These are phyloP conservation scores for Peromyscus nudipes DNA, from an alignment of 2,797 vertebrate genomes.

Conservation along the genomic window DNA sequence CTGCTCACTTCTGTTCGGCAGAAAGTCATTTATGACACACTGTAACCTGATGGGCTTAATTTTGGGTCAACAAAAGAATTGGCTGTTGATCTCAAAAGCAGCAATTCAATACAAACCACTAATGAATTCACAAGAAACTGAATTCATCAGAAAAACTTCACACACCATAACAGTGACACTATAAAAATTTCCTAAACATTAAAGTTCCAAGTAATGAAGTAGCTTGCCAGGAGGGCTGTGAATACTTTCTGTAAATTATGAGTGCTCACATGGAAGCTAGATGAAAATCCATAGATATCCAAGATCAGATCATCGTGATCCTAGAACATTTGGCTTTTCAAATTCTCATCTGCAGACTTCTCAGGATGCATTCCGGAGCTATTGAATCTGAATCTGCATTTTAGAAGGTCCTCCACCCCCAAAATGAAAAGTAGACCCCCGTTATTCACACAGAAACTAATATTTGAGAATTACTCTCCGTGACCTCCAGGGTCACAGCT, in stretches of 20 bases:
- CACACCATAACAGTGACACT: neutral
- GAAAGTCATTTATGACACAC: neutral
- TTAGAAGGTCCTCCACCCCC: neutral
- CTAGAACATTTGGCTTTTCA: neutral
- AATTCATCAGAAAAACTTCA: slow-evolving; percentile 49
- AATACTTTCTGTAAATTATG: slow-evolving; percentile 19
- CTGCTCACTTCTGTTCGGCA: neutral
- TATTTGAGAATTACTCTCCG: neutral
- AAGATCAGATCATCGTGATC: slow-evolving; percentile 23
- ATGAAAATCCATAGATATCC: slow-evolving; percentile 27
- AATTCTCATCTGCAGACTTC: slow-evolving; percentile 26
- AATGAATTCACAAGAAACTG: slow-evolving; percentile 6
- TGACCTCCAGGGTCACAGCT: slow-evolving; percentile 1
- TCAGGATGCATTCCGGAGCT: neutral
- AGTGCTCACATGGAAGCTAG: neutral
- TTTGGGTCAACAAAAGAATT: slow-evolving; percentile 34
- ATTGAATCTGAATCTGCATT: slow-evolving; percentile 1
- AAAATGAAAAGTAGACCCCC: neutral
- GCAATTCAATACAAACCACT: slow-evolving; percentile 17
- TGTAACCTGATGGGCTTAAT: slow-evolving; percentile 13
- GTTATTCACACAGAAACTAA: slow-evolving; percentile 32
- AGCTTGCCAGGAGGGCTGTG: neutral
- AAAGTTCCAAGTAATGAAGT: neutral
- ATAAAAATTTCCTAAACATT: slow-evolving; percentile 28
- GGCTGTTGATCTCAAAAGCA: neutral